phyloP scores from a whole-genome alignment of 1,140 invertebrate genomes.

The Steinernema khuongi region DNA sequence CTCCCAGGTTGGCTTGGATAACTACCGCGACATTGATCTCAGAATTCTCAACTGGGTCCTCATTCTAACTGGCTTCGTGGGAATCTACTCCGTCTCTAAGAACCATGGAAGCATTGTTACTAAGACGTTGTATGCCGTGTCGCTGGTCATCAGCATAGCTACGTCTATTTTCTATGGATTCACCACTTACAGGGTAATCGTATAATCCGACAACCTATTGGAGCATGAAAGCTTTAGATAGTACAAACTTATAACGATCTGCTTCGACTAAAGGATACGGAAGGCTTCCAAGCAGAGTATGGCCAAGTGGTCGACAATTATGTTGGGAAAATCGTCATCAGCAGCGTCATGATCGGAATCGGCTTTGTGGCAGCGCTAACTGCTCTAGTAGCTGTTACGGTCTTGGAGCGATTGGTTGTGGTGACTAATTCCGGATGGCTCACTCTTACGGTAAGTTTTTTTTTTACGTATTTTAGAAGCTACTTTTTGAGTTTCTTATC shows the following conservation, averaged over 20 bases:
- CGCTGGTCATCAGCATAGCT: conserved; percentile 42
- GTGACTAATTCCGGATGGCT: conserved; percentile 39
- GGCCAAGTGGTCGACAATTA: conserved; percentile 37
- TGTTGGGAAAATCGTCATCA: conserved; percentile 50
- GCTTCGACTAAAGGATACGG: conserved; percentile 32
- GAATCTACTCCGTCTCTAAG: conserved; percentile 47
- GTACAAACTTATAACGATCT: conserved; percentile 47
- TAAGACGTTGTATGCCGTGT: conserved; percentile 49
- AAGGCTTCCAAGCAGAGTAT: conserved; percentile 45
- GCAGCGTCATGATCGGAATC: conserved; percentile 44
- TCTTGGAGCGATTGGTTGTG: conserved; percentile 45
- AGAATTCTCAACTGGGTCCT: conserved; percentile 47
- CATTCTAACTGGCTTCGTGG: conserved; percentile 43
- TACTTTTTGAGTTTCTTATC: neutral
- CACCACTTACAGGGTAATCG: conserved; percentile 53
- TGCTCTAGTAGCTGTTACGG: conserved; percentile 43
- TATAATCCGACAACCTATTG: too few species aligned
- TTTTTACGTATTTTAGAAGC: neutral
- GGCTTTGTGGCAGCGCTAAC: conserved; percentile 34
- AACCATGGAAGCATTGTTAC: conserved; percentile 54
- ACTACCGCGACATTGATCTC: conserved; percentile 56
- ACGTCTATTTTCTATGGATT: conserved; percentile 55
- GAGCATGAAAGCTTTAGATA: conserved; percentile 30
- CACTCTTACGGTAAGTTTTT: conserved; percentile 1
- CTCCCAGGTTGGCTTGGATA: conserved; percentile 48